Conservation (phyloP, 2,888 invertebrate genomes). For the Drosophila hamatofila region DNA sequence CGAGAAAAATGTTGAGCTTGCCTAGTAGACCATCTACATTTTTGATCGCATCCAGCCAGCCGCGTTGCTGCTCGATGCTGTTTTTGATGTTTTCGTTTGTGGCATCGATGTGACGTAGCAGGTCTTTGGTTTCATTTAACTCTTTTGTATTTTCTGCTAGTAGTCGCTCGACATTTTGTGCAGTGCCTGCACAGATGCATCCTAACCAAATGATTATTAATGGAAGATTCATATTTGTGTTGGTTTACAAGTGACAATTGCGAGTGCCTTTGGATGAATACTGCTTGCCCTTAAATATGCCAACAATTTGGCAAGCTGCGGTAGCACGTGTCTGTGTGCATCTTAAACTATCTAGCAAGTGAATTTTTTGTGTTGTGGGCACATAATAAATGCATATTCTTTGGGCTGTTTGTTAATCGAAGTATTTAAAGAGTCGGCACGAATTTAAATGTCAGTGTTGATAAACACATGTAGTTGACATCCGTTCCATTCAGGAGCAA, state of each 20-base stretch:
- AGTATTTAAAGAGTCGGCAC: slow-evolving; percentile 27
- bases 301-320: neutral
- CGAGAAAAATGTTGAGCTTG: slow-evolving; percentile 27
- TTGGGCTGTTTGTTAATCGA: slow-evolving; percentile 8
- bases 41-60: slow-evolving; percentile 34
- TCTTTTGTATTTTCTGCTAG: slow-evolving; percentile 40
- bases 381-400: neutral
- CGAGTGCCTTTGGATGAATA: slow-evolving; percentile 25
- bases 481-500: slow-evolving; percentile 39
- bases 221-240: slow-evolving; percentile 40
- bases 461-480: slow-evolving; percentile 15
- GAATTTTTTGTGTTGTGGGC: slow-evolving; percentile 4
- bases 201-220: slow-evolving; percentile 32
- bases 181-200: slow-evolving; percentile 13
- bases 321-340: slow-evolving; percentile 46
- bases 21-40: slow-evolving; percentile 29
- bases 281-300: slow-evolving; percentile 56
- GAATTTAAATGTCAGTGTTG: slow-evolving; percentile 48
- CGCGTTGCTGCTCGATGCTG: slow-evolving; percentile 43
- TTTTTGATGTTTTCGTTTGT: slow-evolving; percentile 41
- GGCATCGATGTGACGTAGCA: slow-evolving; percentile 35
- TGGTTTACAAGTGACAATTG: slow-evolving; percentile 27
- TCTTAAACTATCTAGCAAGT: slow-evolving; percentile 34
- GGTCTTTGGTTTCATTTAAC: slow-evolving; percentile 40
- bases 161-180: slow-evolving; percentile 21